A percentile compares a stretch with the other conserved stretches of the same genome.
Conservation (phyloP, 2,113 vertebrate species). For the Neogobius melanostomus region DNA sequence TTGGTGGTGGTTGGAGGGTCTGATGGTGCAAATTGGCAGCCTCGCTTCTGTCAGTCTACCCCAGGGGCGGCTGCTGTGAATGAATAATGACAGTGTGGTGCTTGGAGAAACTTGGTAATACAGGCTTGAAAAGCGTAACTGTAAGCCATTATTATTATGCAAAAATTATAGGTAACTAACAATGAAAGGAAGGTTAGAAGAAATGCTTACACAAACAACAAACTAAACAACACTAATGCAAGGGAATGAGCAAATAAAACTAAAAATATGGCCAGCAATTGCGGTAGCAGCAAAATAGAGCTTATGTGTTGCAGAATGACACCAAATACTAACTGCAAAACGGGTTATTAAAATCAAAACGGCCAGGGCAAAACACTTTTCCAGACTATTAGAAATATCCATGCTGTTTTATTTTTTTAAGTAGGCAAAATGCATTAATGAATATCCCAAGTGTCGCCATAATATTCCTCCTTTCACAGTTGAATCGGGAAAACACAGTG, state of each 20-base stretch:
- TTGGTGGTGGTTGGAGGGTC: too few relatives aligned
- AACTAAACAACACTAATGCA: neutral
- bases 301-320: neutral
- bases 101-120: too few relatives aligned
- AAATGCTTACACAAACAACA: neutral
- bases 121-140: too few relatives aligned
- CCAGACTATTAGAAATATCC: neutral
- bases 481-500: conserved; percentile 6
- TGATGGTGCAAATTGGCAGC: too few relatives aligned
- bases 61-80: too few relatives aligned
- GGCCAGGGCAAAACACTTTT: neutral
- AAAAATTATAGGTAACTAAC: too few relatives aligned
- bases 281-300: neutral
- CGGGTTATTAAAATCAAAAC: neutral
- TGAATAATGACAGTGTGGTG: too few relatives aligned
- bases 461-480: neutral
- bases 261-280: neutral
- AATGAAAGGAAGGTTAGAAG: neutral
- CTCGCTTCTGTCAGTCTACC: too few relatives aligned
- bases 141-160: too few relatives aligned
- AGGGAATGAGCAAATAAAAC: neutral
- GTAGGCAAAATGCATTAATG: neutral
- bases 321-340: neutral
- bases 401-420: neutral
- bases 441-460: neutral